These are phyloP conservation scores for Colletes gigas DNA, from an alignment of 1,140 invertebrate genomes.

Conservation along the genomic window DNA sequence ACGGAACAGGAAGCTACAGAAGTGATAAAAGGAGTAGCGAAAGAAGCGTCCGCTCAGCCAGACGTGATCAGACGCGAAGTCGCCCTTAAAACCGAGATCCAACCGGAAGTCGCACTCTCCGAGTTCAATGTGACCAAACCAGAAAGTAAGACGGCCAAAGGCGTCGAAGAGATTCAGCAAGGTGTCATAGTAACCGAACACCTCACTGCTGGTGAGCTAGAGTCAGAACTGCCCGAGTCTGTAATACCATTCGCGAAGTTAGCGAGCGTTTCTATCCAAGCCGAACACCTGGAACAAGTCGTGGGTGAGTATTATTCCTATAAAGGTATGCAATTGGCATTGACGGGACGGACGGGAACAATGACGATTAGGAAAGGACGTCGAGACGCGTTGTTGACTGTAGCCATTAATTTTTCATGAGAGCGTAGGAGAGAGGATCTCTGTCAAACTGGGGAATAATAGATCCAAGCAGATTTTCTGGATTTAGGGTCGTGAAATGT, in stretches of 20 bases:
- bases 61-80: conserved; percentile 75
- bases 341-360: conserved; percentile 31
- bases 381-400: conserved; percentile 1
- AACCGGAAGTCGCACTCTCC: conserved; percentile 68
- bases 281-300: conserved; percentile 76
- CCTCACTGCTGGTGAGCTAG: conserved; percentile 78
- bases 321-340: conserved; percentile 48
- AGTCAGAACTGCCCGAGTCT: conserved; percentile 77
- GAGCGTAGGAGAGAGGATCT: neutral
- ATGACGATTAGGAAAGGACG: conserved; percentile 20
- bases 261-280: conserved; percentile 70
- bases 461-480: neutral
- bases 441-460: neutral
- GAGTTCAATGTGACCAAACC: conserved; percentile 73
- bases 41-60: conserved; percentile 73
- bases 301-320: conserved; percentile 81
- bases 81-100: conserved; percentile 76
- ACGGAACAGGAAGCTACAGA: conserved; percentile 77
- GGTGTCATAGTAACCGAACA: conserved; percentile 82
- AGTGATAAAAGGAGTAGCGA: conserved; percentile 74
- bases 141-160: conserved; percentile 69
- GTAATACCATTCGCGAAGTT: conserved; percentile 71
- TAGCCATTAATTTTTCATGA: neutral
- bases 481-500: conserved; percentile 21
- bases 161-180: conserved; percentile 76